A percentile compares a stretch with the other conserved stretches of the same genome.
phyloP scores from a whole-genome alignment of 2,797 vertebrate species.

The Phoxinus dragarum region DNA sequence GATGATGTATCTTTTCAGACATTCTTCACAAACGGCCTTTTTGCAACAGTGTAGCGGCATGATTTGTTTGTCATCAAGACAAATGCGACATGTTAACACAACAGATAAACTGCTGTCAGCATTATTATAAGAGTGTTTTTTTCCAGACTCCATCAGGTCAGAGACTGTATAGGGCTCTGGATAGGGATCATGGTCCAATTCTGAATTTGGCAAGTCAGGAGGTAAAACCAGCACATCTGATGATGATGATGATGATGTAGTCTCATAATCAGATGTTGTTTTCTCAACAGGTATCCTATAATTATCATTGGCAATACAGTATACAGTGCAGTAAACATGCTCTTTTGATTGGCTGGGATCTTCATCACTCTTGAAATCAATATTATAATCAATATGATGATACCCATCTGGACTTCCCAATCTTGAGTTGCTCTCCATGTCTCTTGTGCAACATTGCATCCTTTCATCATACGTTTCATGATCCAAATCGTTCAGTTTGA shows the following conservation, averaged over 20 bases:
- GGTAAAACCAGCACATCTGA: constrained; percentile 41
- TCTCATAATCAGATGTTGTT: constrained; percentile 55
- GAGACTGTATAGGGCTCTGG: constrained; percentile 78
- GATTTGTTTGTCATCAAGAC: constrained; percentile 89
- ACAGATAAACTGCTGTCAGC: constrained; percentile 72
- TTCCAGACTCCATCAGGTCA: constrained; percentile 75
- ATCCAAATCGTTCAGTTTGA: constrained; percentile 43
- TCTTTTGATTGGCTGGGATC: constrained; percentile 68
- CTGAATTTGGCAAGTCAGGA: constrained; percentile 45
- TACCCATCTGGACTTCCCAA: constrained; percentile 32
- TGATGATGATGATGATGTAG: constrained; percentile 26
- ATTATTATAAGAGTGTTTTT: constrained; percentile 68
- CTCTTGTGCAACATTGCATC: not conserved
- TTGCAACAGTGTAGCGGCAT: constrained; percentile 91
- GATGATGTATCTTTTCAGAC: constrained; percentile 92
- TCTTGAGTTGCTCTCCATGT: constrained; percentile 43
- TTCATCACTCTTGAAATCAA: constrained; percentile 36
- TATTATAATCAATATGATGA: constrained; percentile 46
- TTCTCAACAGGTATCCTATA: constrained; percentile 62
- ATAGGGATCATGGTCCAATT: constrained; percentile 55
- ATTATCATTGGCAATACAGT: constrained; percentile 87
- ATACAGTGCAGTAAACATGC: constrained; percentile 92
- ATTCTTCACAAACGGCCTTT: constrained; percentile 93
- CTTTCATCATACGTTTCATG: constrained; percentile 3
- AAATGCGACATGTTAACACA: constrained; percentile 88